These are phyloP conservation scores for Melanocharis versteri DNA, from an alignment of 2,113 vertebrate species.

Conservation along the genomic window DNA sequence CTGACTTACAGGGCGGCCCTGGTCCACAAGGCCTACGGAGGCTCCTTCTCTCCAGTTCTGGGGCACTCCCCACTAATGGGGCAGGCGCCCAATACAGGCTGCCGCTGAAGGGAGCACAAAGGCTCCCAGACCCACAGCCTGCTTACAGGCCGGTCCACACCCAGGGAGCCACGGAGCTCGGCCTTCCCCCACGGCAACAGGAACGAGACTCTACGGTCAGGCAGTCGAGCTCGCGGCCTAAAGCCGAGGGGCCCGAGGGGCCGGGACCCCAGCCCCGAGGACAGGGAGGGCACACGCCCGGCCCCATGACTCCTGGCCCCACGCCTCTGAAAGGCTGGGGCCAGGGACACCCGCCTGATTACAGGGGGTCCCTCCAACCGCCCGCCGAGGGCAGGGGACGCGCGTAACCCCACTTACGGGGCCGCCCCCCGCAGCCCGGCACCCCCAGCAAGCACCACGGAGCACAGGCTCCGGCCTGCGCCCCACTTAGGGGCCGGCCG, in stretches of 20 bases:
- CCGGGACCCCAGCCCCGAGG: accelerated
- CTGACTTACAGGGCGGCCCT: neutral
- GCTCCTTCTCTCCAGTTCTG: neutral
- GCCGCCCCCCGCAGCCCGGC: neutral
- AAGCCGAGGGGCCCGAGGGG: too few relatives aligned
- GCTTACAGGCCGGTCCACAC: neutral
- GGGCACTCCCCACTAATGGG: neutral
- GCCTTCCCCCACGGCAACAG: neutral
- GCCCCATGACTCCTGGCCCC: neutral
- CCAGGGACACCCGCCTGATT: neutral
- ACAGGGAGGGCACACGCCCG: accelerated
- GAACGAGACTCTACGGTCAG: neutral
- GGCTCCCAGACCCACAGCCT: neutral
- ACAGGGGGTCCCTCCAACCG: neutral
- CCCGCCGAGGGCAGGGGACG: neutral
- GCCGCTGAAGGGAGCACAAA: neutral
- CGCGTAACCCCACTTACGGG: neutral
- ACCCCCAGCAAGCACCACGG: neutral
- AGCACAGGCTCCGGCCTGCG: neutral
- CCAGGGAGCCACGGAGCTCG: neutral
- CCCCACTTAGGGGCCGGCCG: neutral
- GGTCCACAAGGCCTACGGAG: too few relatives aligned
- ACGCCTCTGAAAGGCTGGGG: neutral
- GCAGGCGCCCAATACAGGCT: accelerated
- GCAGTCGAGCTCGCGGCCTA: too few relatives aligned